A percentile compares a stretch with the other conserved stretches of the same genome.
Evolutionary conservation across 2,888 invertebrate genomes (phyloP).

Genomic region (Druceiella hillmani): DNA sequence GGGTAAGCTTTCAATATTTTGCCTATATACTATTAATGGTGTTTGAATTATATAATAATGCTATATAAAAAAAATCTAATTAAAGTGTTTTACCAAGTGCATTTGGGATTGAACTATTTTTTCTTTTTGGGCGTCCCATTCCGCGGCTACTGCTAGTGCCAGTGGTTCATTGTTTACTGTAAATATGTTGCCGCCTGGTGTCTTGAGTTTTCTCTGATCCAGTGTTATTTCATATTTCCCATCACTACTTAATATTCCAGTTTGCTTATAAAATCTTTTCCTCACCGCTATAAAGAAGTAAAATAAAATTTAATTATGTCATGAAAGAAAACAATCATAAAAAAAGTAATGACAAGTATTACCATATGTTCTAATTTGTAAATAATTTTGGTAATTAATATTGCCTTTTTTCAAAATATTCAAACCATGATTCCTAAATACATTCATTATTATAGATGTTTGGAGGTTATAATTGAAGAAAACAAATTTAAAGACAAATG

Average conservation of each 20-base stretch:
- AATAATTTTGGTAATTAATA: too few species aligned
- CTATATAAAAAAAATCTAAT: constrained; percentile 5
- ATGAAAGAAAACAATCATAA: too few species aligned
- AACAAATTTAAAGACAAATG: too few species aligned
- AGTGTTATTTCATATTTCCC: constrained; percentile 79
- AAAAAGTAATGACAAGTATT: too few species aligned
- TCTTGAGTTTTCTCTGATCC: constrained; percentile 85
- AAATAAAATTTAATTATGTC: too few species aligned
- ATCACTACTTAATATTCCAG: constrained; percentile 64
- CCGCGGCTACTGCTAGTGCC: constrained; percentile 88
- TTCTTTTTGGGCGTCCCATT: constrained; percentile 88
- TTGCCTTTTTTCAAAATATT: too few species aligned
- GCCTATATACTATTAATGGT: too few species aligned
- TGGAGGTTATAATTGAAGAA: too few species aligned
- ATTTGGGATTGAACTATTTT: constrained; percentile 72
- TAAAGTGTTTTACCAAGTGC: constrained; percentile 68
- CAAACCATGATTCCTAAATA: too few species aligned
- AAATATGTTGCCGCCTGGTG: constrained; percentile 77
- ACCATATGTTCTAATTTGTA: too few species aligned
- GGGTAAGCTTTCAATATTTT: too few species aligned
- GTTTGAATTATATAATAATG: constrained; percentile 7
- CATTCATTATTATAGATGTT: too few species aligned
- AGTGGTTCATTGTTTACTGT: constrained; percentile 78
- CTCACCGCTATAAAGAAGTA: constrained; percentile 45
- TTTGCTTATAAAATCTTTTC: constrained; percentile 70